Percentiles rank a stretch among this genome's conserved stretches.
phyloP scores from a whole-genome alignment of 1,140 invertebrate genomes.

The Drosophila malerkotliana region DNA sequence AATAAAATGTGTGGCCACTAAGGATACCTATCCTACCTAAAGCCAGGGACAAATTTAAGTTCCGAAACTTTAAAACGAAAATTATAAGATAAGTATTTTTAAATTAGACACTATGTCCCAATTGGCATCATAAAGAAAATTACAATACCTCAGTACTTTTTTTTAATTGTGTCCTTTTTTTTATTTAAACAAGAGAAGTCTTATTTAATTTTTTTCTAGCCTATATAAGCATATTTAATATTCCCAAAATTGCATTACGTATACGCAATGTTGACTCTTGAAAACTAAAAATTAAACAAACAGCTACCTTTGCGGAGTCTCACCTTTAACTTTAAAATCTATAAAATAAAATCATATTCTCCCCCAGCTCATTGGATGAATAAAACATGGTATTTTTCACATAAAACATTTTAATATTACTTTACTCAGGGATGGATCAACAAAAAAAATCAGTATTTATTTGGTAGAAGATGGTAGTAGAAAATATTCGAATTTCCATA shows the following conservation, averaged over 20 bases:
- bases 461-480: slow-evolving; percentile 19
- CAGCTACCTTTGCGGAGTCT: not conserved
- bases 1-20: slow-evolving; percentile 11
- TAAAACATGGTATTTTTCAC: slow-evolving; percentile 28
- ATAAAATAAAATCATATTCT: not conserved
- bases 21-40: no score
- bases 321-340: not conserved
- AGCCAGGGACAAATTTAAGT: not conserved
- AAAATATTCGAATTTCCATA: slow-evolving; percentile 40
- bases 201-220: no score
- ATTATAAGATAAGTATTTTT: no score
- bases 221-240: no score
- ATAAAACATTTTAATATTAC: slow-evolving; percentile 27
- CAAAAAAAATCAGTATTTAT: slow-evolving; percentile 30
- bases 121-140: no score
- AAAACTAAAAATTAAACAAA: not conserved
- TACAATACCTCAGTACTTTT: no score
- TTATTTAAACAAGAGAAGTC: no score
- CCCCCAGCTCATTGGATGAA: slow-evolving; percentile 6
- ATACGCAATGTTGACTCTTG: not conserved
- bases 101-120: no score
- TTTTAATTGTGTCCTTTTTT: no score
- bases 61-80: not conserved
- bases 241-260: not conserved
- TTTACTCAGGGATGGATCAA: slow-evolving; percentile 15